Evolutionary conservation across 2,113 vertebrate genomes (phyloP).

Genomic region (Tyrannus savana): DNA sequence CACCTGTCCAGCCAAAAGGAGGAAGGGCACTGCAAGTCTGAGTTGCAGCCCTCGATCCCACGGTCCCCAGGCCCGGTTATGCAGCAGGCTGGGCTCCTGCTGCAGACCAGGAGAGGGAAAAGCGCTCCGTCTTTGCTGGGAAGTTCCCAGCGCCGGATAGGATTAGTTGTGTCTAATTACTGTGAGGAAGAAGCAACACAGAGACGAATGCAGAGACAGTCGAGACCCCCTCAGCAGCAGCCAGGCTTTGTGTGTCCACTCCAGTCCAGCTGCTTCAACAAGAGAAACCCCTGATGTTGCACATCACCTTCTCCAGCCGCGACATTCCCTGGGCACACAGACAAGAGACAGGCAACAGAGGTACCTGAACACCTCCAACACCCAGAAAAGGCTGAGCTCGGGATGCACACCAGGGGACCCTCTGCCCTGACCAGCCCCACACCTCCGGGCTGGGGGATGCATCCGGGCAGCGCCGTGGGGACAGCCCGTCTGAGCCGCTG

Average conservation of each 20-base stretch:
- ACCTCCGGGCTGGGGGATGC: accelerated
- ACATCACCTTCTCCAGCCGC: accelerated
- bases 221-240: not conserved
- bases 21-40: accelerated
- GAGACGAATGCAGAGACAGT: not conserved
- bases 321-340: accelerated
- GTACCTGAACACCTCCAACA: accelerated
- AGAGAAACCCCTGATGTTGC: not conserved
- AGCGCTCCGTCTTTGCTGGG: not conserved
- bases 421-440: too few relatives aligned
- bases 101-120: not conserved
- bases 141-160: not conserved
- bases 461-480: accelerated
- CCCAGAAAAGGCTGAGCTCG: not conserved
- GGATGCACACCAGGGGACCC: accelerated
- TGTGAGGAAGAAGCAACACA: not conserved
- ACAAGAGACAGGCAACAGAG: too few relatives aligned
- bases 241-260: not conserved
- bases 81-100: not conserved
- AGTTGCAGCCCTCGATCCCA: not conserved
- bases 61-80: not conserved
- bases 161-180: not conserved
- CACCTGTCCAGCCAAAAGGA: not conserved
- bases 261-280: not conserved
- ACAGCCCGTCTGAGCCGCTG: accelerated